Evolutionary conservation across 2,888 invertebrate species (phyloP).

Genomic region (Pseudoips prasinana): DNA sequence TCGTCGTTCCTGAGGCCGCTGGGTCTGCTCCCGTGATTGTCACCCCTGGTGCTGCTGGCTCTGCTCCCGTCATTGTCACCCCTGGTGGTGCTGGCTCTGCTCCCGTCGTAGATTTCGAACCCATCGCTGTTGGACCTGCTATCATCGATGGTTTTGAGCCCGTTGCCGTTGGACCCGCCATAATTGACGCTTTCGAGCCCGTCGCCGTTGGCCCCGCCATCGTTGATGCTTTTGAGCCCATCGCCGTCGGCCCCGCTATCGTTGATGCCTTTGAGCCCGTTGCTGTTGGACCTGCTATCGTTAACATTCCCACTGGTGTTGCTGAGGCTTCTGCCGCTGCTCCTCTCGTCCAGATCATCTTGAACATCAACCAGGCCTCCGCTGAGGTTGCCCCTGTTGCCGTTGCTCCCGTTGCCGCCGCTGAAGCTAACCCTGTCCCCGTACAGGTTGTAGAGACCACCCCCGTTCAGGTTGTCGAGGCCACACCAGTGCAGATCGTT

Average conservation of each 20-base stretch:
- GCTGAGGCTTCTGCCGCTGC: conserved; percentile 5
- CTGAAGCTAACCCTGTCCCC: background rate
- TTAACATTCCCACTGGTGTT: background rate
- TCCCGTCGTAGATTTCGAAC: conserved; percentile 3
- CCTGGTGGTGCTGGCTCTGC: conserved; percentile 10
- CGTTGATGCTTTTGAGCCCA: conserved; percentile 15
- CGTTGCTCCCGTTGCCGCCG: background rate
- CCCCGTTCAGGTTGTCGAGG: conserved; percentile 1
- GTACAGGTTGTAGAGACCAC: background rate
- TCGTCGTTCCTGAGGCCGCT: conserved; percentile 1
- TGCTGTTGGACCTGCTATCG: background rate
- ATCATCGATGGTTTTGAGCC: conserved; percentile 2
- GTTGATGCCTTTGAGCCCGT: background rate
- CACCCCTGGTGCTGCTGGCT: background rate
- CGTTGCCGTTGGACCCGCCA: conserved; percentile 12
- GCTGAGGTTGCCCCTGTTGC: conserved; percentile 3
- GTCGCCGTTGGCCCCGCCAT: conserved; percentile 17
- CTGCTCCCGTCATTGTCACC: background rate
- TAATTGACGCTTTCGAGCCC: conserved; percentile 10
- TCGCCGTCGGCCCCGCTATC: conserved; percentile 3
- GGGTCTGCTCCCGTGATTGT: background rate
- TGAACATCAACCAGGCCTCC: conserved; percentile 18
- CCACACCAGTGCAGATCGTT: background rate
- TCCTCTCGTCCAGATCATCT: conserved; percentile 28
- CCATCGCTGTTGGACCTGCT: background rate